Conservation (phyloP, 2,888 invertebrate species). For the Campoplex nolae region DNA sequence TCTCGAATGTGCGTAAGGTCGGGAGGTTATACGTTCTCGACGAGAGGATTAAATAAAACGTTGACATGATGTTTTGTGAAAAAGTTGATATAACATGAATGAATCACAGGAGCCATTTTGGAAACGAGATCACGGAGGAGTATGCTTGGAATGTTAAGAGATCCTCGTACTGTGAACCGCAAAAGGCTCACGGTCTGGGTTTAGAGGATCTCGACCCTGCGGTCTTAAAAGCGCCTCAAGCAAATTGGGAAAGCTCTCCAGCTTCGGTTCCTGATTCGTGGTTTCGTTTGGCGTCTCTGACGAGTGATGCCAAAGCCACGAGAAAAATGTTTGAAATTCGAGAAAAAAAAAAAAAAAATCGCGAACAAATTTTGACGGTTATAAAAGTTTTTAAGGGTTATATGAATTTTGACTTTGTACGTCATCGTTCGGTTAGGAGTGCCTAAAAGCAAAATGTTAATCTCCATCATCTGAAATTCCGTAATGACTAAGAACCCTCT, state of each 20-base stretch:
- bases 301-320: background rate
- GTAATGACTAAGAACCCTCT: background rate
- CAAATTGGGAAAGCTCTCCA: constrained; percentile 21
- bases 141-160: constrained; percentile 67
- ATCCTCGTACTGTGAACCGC: constrained; percentile 62
- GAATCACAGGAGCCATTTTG: constrained; percentile 16
- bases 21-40: background rate
- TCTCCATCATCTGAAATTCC: background rate
- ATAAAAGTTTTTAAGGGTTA: background rate
- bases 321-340: background rate
- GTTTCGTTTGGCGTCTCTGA: constrained; percentile 12
- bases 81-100: too few species aligned
- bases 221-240: constrained; percentile 42
- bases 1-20: background rate
- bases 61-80: background rate
- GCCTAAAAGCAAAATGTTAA: background rate
- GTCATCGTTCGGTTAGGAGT: background rate
- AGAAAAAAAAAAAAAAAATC: background rate
- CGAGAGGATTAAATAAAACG: background rate
- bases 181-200: constrained; percentile 59
- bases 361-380: background rate
- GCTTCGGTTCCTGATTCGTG: background rate
- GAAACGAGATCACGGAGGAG: constrained; percentile 68
- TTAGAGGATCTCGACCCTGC: constrained; percentile 54
- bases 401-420: background rate